These are phyloP conservation scores for Sebastes cheni DNA, from an alignment of 2,797 vertebrate species.

Conservation along the genomic window DNA sequence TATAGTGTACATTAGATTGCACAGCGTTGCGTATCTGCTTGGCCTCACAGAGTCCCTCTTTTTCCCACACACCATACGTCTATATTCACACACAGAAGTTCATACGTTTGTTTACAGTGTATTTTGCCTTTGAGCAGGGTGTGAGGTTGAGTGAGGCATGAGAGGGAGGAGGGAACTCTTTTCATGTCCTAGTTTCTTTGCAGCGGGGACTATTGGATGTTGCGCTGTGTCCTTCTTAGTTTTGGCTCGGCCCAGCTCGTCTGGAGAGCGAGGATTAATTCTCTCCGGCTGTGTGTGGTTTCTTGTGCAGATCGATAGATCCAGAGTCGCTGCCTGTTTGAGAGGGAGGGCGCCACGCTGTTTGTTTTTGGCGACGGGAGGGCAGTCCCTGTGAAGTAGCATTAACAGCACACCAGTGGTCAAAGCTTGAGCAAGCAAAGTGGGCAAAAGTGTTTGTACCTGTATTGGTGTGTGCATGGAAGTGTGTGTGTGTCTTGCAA, in stretches of 20 bases:
- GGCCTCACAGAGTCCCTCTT: not conserved
- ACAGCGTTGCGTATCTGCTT: conserved; percentile 24
- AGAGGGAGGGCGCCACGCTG: conserved; percentile 56
- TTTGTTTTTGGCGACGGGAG: conserved; percentile 65
- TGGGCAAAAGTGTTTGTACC: conserved; percentile 6
- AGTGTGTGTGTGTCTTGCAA: not conserved
- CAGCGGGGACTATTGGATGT: conserved; percentile 39
- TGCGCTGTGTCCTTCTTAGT: conserved; percentile 26
- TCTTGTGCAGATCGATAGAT: conserved; percentile 61
- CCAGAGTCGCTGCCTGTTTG: conserved; percentile 50
- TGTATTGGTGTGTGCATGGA: not conserved
- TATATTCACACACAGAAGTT: conserved; percentile 6
- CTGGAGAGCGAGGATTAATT: conserved; percentile 51
- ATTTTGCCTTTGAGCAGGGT: conserved; percentile 49
- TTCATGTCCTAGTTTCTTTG: conserved; percentile 54
- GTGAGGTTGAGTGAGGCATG: conserved; percentile 32
- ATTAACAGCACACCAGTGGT: conserved; percentile 38
- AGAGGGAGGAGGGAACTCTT: conserved; percentile 9
- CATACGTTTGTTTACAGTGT: conserved; percentile 44
- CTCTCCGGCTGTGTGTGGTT: conserved; percentile 48
- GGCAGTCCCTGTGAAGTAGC: conserved; percentile 40
- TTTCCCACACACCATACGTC: not conserved
- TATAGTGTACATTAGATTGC: conserved; percentile 28
- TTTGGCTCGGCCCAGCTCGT: conserved; percentile 30
- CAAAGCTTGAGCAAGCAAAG: conserved; percentile 24